Evolutionary conservation across 1,140 invertebrate genomes (phyloP).

Genomic region (Gonatopus flavifemur): DNA sequence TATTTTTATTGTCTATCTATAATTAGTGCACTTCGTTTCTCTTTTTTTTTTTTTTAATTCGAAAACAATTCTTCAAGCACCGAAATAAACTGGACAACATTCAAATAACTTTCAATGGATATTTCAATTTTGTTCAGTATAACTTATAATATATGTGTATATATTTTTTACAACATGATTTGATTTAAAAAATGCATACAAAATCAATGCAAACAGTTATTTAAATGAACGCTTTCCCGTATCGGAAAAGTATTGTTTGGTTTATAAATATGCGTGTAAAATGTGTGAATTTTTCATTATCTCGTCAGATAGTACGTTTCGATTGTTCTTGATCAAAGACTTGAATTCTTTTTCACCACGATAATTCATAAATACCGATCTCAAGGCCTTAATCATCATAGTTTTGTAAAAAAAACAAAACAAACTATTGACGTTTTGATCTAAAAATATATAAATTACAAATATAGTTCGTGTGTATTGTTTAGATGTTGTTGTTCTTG

Average conservation of each 20-base stretch:
- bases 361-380: too few relatives aligned
- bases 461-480: neutral
- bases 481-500: too few relatives aligned
- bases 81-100: too few relatives aligned
- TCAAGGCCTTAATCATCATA: too few relatives aligned
- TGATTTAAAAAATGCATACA: constrained; percentile 5
- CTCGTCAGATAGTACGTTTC: too few relatives aligned
- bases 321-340: too few relatives aligned
- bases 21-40: constrained; percentile 5
- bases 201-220: constrained; percentile 1
- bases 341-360: too few relatives aligned
- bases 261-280: neutral
- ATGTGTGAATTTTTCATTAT: constrained; percentile 6
- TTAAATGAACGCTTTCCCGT: neutral
- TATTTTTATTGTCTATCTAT: constrained; percentile 10
- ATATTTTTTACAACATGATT: neutral
- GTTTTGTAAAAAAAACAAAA: too few relatives aligned
- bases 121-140: too few relatives aligned
- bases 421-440: too few relatives aligned
- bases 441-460: neutral
- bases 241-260: neutral
- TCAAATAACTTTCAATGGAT: too few relatives aligned
- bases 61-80: constrained; percentile 22
- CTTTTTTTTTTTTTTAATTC: too few relatives aligned
- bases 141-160: constrained; percentile 1